Evolutionary conservation across 92 coral and sea anemone species (phyloP).

Genomic region (Heliopora coerulea): DNA sequence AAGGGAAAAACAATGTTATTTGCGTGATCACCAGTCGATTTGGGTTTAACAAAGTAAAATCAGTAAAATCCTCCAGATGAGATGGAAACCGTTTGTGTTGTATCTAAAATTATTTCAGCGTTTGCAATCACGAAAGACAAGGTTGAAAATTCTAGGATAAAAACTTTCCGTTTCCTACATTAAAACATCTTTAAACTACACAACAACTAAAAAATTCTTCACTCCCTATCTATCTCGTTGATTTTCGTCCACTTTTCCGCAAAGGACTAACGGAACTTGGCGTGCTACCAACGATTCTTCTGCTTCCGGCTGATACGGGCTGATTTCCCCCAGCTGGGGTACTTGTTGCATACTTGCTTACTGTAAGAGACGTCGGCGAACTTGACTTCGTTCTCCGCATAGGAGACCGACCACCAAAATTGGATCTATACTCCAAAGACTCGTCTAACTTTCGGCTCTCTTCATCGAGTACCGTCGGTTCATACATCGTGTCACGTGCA

Average conservation of each 20-base stretch:
- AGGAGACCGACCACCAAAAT: constrained; percentile 60
- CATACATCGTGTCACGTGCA: constrained; percentile 94
- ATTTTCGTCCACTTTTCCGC: constrained; percentile 68
- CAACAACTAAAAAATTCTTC: background rate
- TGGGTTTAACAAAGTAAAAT: no score
- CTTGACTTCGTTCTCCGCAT: constrained; percentile 77
- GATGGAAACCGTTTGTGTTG: no score
- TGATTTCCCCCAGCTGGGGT: constrained; percentile 79
- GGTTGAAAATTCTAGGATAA: no score
- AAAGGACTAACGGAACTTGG: constrained; percentile 90
- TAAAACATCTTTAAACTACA: background rate
- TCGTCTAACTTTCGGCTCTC: constrained; percentile 97
- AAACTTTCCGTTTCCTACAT: no score
- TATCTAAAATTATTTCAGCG: no score
- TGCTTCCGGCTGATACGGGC: constrained; percentile 66
- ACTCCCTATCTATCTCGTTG: constrained; percentile 24
- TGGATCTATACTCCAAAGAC: constrained; percentile 80
- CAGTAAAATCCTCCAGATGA: no score
- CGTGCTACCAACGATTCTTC: constrained; percentile 63
- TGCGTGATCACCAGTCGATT: no score
- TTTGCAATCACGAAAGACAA: no score
- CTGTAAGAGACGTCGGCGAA: constrained; percentile 72
- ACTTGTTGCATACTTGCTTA: constrained; percentile 76
- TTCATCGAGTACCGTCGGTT: constrained; percentile 92
- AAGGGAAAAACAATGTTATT: no score